These are phyloP conservation scores for Epizoanthus ramosus DNA, from an alignment of 92 coral and sea anemone species.

Conservation along the genomic window DNA sequence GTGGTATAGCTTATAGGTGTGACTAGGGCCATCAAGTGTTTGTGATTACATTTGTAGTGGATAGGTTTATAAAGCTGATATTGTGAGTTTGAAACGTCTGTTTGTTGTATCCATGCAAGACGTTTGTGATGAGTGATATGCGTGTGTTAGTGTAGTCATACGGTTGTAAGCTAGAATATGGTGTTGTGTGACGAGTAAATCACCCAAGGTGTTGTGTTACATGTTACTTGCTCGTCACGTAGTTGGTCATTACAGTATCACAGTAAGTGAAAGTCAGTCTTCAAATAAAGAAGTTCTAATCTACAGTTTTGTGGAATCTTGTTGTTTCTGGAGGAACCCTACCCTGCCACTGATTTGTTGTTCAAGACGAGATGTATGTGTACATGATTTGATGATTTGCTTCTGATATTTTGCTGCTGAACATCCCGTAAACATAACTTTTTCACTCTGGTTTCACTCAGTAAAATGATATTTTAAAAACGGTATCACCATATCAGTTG, in stretches of 20 bases:
- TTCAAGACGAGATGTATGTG: too few species aligned
- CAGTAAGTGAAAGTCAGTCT: neutral
- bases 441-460: too few species aligned
- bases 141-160: constrained; percentile 29
- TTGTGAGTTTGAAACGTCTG: constrained; percentile 34
- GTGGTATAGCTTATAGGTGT: constrained; percentile 5
- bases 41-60: constrained; percentile 23
- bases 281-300: constrained; percentile 2
- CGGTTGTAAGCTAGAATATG: constrained; percentile 23
- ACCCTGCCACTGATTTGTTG: too few species aligned
- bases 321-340: neutral
- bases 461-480: too few species aligned
- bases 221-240: constrained; percentile 5
- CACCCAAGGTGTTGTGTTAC: constrained; percentile 26
- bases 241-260: constrained; percentile 5
- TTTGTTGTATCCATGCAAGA: constrained; percentile 37
- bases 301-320: neutral
- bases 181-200: constrained; percentile 22
- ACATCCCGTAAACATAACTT: too few species aligned
- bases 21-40: constrained; percentile 5
- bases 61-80: constrained; percentile 13
- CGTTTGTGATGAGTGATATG: constrained; percentile 22
- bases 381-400: too few species aligned
- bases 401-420: too few species aligned
- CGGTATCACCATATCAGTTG: too few species aligned